Base-by-base conservation (phyloP, 2,797 vertebrate species). In the Poecile montanus region DNA sequence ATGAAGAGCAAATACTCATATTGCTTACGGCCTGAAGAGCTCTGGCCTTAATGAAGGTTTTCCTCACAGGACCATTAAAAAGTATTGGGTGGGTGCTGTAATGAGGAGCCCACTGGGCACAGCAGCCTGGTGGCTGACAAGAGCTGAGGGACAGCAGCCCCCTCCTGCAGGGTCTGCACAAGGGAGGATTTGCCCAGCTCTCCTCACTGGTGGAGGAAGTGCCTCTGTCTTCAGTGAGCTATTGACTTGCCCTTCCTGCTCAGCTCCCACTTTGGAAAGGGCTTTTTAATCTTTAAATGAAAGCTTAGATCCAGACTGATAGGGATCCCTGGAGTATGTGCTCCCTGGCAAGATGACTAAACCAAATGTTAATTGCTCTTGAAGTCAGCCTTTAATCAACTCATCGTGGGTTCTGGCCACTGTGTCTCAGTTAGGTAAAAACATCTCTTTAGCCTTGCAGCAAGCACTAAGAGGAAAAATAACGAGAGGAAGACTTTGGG, bases 371-470 rank as follows among this genome's bases (percentile, higher is more conserved):
- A 94, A 96, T 91, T 95, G 91, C 85, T 94, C 85, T 74, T 94
- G 88, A 96, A 95, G 91, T 85, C 71, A 93, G 85, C 75, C 88
- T 87, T 94, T 90, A 91, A 94, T 95, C 96, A 95, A 51, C 63
- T 88, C 54, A 26, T 94, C 26, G 8, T 90, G 63, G 42, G 25
- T 89, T 93, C 83, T 88, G 77, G 67, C 80, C 16, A 3, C 82
- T 86, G 26, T 50, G 65, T 90, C 71, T 88, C 66, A 60, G 58
- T 38, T 86, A 66, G 63, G 62, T 78, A 70, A 81, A 92, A 96
- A 56, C 73, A 63, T 79, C 56, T 71, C 80, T 82, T 76, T 53
- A 93, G 76, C 79, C 62, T 72, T 66, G 38, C 38, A 91, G 75
- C 54, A 78, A 94, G 70, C 40, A n/a, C 48, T 48, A n/a, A n/a